Base-by-base conservation (phyloP, 2,888 invertebrate species). In the Scaptomyza polygonia region DNA sequence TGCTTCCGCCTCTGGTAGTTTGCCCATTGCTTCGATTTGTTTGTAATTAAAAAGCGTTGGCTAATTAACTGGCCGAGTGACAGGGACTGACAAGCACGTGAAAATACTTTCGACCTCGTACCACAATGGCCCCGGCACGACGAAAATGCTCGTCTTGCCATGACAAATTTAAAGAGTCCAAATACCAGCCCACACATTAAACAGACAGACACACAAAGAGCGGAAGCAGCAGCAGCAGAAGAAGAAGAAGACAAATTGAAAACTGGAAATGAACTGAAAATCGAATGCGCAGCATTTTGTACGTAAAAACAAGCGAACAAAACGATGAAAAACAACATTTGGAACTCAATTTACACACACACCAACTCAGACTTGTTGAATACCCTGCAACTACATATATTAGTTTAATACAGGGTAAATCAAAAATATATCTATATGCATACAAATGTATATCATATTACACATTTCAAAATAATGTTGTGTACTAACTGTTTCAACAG, bases 21-120 rank as follows among this genome's bases (percentile, higher is more conserved):
- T 54, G 43, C n/a, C 32, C 75, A 58, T 27, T 55, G 70, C 49
- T 83, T 79, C 72, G 69, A 81, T 75, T 75, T 85, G 73, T 66
- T 72, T 81, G 82, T 87, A 82, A 82, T 86, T 82, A 87, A 82
- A 81, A 82, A 82, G 82, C 81, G 75, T 80, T 64, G 85, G 79
- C 87, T 87, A 82, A 82, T 82, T 82, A 87, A 82, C 85, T 81
- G 85, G 67, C 65, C 85, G 87, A 84, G 65, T 82, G 82, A 82
- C 82, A 78, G 72, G 59, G 65, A 62, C 55, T 77, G 80, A 79
- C 83, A 86, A 62, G 62, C 66, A 76, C 86, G 70, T 70, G 80
- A 67, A 80, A 79, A 73, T 68, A 83, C 83, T 73, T 80, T 86
- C 58, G 54, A 52, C 70, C 64, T 69, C 62, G 32, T 48, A 58